Percentiles rank a stretch among this genome's conserved stretches.
These are phyloP conservation scores for Percopsis transmontana DNA, from an alignment of 2,113 vertebrate genomes.

Conservation along the genomic window DNA sequence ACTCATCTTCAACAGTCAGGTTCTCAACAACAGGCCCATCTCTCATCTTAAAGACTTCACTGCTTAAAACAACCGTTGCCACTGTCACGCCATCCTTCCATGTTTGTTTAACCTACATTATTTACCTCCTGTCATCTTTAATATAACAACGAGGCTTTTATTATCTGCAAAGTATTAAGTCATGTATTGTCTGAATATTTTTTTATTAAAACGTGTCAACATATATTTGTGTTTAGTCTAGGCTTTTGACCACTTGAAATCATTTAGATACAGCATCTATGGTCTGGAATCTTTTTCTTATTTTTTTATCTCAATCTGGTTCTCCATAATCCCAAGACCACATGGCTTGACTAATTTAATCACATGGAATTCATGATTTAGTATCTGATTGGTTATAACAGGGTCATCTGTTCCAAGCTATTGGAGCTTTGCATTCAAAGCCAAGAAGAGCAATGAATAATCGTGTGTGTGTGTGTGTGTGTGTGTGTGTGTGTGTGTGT, in stretches of 20 bases:
- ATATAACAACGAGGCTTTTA: neutral
- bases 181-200: neutral
- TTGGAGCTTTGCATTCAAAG: slow-evolving; percentile 56
- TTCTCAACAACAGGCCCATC: slow-evolving; percentile 44
- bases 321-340: slow-evolving; percentile 42
- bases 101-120: slow-evolving; percentile 2
- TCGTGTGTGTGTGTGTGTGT: slow-evolving; percentile 21
- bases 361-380: slow-evolving; percentile 65
- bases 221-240: no score
- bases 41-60: slow-evolving; percentile 43
- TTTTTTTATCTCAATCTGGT: slow-evolving; percentile 21
- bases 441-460: slow-evolving; percentile 58
- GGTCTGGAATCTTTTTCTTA: neutral
- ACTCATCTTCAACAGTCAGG: slow-evolving; percentile 52
- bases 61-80: slow-evolving; percentile 42
- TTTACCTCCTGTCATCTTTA: slow-evolving; percentile 37
- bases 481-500: slow-evolving; percentile 18
- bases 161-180: neutral
- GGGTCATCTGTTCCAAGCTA: slow-evolving; percentile 62
- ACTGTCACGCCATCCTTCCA: slow-evolving; percentile 7
- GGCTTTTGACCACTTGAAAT: neutral
- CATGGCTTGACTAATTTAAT: slow-evolving; percentile 62
- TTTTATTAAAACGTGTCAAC: neutral
- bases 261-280: neutral
- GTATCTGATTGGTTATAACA: slow-evolving; percentile 57